Evolutionary conservation across 2,888 invertebrate species (phyloP), one percentile per base, ranked within the genome.

Genomic region (Macrosoma leucophasiata): DNA sequence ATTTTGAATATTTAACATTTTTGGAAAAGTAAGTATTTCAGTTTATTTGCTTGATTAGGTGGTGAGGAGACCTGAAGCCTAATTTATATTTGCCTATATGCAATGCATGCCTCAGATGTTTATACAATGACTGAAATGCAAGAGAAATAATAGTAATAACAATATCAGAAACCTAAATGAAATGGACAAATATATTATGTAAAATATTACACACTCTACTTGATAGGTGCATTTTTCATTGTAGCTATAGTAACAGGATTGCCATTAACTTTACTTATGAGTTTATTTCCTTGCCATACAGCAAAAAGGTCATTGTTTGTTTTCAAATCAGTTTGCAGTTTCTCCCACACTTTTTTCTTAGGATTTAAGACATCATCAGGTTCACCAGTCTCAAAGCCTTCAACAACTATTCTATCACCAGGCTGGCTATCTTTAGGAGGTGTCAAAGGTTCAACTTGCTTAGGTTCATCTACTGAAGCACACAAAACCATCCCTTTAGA

Each of bases 301-400:
- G 95, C 96, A 43, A 90, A 67, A 40, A 92, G 88, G 27, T 86
- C 86, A 2, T 84, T 75, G 73, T 90, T 91, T 1, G 91, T 91
- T 64, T 91, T 89, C 12, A 94, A 84, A 68, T 94, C 93, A 12
- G 84, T 87, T 71, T 95, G 94, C 21, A 97, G 70, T 70, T 95
- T 95, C 55, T 97, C 97, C 97, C 97, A 97, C n/a, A 96, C 86
- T 85, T 97, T 97, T 78, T 97, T 97, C 74, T 97, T 97, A 0
- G 97, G 97, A 73, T 97, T 97, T 1, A 97, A 78, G 41, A 94
- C 90, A 14, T 91, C 91, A 74, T 96, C 96, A 2, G 96, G 91
- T 29, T 85, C 84, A 11, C 93, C 93, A 34, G 69, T 71, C 70
- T 92, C 91, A 69, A 91, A 94, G 13, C 93, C 94, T 68, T 97